Evolutionary conservation across 2,113 vertebrate genomes (phyloP), one percentile per base, ranked within the genome.

Genomic region (Rhinichthys klamathensis): DNA sequence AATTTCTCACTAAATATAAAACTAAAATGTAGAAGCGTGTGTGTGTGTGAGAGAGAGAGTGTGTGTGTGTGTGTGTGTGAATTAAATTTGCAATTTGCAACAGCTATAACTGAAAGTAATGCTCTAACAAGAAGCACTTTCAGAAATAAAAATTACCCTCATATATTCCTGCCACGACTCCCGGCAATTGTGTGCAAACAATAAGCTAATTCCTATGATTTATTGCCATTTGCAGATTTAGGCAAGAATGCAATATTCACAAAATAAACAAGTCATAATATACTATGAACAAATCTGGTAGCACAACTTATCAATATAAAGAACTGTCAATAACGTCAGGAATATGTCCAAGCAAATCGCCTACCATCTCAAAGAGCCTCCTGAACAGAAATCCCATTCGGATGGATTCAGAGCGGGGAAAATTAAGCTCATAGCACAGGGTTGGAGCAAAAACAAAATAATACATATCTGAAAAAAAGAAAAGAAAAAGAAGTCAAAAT

Each of bases 351-450:
- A 54, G 30, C 25, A 13, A 56, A 79, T 30, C 23, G 56, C 95
- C 94, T 89, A 97, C 97, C 97, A 98, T 97, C 90, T 98, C 97
- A 60, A 96, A 91, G 73, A 98, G 92, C 80, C 97, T 92, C 86
- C 97, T 93, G 60, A 98, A 89, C 84, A 98, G 92, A 89, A 98
- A 98, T 32, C 95, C 92, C 92, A 96, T 95, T n/a, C 96, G 95
- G 25, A 97, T 92, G 6, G 93, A 94, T 0, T 96, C 91, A 3
- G 96, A 97, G 16, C 97, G 96, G 0, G 97, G 97, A 56, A 97
- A 98, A 92, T 97, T 97, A 84, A 98, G 95, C 89, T 98, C 96
- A 0, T 98, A 98, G 92, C 97, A 98, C 87, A 98, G 92, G 10
- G 97, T 98, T 0, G 97, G 97, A 0, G 96, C 97, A 7, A 96